These are phyloP conservation scores for Euwallacea similis DNA, from an alignment of 1,140 invertebrate genomes.

Conservation along the genomic window DNA sequence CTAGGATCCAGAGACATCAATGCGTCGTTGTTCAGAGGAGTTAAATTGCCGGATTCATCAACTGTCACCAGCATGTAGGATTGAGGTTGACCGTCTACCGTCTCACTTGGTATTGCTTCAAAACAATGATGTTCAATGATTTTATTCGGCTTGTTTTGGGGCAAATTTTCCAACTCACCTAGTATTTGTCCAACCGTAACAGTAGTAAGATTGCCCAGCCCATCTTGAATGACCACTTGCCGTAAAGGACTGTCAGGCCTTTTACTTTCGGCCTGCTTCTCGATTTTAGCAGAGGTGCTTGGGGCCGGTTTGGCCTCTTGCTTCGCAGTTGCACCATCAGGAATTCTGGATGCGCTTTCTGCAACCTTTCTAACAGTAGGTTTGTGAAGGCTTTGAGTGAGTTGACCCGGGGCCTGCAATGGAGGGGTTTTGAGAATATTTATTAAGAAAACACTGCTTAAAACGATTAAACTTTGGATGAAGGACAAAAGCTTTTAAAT, in stretches of 20 bases:
- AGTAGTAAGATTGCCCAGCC: constrained; percentile 51
- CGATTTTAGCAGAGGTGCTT: constrained; percentile 34
- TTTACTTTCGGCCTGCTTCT: constrained; percentile 18
- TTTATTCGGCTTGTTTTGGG: background rate
- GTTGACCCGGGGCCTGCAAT: no score
- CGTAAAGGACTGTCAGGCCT: constrained; percentile 48
- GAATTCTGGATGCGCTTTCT: no score
- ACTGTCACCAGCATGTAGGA: constrained; percentile 65
- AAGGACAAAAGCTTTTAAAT: no score
- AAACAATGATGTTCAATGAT: constrained; percentile 7
- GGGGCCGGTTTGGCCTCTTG: constrained; percentile 45
- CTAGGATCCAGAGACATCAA: constrained; percentile 54
- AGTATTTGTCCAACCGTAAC: constrained; percentile 64
- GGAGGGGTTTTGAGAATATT: no score
- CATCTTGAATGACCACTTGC: constrained; percentile 52
- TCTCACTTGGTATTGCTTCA: constrained; percentile 65
- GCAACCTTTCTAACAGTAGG: no score
- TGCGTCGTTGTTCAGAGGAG: constrained; percentile 70
- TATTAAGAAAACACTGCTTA: no score
- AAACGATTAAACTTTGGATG: no score
- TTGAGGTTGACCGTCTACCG: constrained; percentile 64
- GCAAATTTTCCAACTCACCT: constrained; percentile 28
- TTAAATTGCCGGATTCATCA: constrained; percentile 69
- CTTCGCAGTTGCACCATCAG: background rate
- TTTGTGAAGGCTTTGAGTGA: no score